Evolutionary conservation across 2,888 invertebrate genomes (phyloP).

Genomic region (Leucophenga montana): DNA sequence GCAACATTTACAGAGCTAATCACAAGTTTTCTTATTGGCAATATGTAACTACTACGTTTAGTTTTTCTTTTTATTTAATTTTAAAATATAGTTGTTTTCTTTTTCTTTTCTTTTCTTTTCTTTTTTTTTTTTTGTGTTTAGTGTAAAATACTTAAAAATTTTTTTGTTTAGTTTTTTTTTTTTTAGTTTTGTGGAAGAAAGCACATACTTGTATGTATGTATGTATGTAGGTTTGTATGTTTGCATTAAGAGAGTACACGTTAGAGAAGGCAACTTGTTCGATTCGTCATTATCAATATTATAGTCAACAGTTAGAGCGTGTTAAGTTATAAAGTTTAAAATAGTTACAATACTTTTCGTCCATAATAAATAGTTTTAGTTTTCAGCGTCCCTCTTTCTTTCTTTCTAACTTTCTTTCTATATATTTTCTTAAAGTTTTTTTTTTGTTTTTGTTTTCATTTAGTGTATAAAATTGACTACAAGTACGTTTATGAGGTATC

Average conservation of each 20-base stretch:
- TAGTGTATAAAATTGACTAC: slow-evolving; percentile 59
- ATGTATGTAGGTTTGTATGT: background rate
- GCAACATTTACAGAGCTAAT: slow-evolving; percentile 49
- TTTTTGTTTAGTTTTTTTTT: slow-evolving; percentile 17
- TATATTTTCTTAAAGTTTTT: background rate
- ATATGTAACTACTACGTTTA: too few species aligned
- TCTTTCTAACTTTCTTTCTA: slow-evolving; percentile 24
- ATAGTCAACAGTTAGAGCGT: background rate
- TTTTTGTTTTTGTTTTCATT: too few species aligned
- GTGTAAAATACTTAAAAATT: slow-evolving; percentile 1
- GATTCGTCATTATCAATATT: slow-evolving; percentile 5
- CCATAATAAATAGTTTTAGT: background rate
- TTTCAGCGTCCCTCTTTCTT: background rate
- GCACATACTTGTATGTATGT: slow-evolving; percentile 31
- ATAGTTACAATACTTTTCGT: background rate
- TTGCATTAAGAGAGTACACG: background rate
- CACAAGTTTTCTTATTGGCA: slow-evolving; percentile 56
- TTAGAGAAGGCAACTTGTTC: slow-evolving; percentile 41
- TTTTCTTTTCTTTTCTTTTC: too few species aligned
- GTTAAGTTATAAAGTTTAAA: slow-evolving; percentile 15
- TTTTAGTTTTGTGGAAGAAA: slow-evolving; percentile 41
- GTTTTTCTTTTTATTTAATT: slow-evolving; percentile 23
- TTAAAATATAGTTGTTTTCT: slow-evolving; percentile 26
- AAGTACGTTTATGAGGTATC: slow-evolving; percentile 67
- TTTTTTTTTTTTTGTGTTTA: slow-evolving; percentile 22